A percentile compares a stretch with the other conserved stretches of the same genome.
phyloP scores from a whole-genome alignment of 2,113 vertebrate species.

The Tetraodon nigroviridis region DNA sequence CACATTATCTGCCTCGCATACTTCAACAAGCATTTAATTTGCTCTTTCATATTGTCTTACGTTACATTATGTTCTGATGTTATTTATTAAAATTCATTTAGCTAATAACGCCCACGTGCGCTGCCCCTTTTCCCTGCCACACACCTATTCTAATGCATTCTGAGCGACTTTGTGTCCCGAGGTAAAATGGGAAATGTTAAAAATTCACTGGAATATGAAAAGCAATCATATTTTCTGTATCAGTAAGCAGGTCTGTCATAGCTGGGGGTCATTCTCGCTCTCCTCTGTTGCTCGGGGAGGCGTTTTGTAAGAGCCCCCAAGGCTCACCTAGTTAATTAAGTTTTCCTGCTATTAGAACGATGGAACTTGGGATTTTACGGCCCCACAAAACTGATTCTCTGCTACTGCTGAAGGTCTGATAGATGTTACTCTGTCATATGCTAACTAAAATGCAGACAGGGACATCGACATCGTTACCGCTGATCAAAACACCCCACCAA shows the following conservation, averaged over 20 bases:
- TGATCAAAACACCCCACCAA: no score
- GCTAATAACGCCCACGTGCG: constrained; percentile 60
- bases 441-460: no score
- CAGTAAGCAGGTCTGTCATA: constrained; percentile 76
- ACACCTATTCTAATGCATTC: constrained; percentile 65
- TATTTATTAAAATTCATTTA: constrained; percentile 70
- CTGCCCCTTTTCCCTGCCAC: constrained; percentile 38
- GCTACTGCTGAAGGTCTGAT: constrained; percentile 28
- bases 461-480: no score
- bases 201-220: constrained; percentile 73
- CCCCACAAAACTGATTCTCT: constrained; percentile 45
- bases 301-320: constrained; percentile 63
- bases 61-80: constrained; percentile 62
- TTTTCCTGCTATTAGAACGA: constrained; percentile 56
- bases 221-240: constrained; percentile 81
- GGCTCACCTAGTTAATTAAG: constrained; percentile 79
- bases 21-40: constrained; percentile 67
- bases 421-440: constrained; percentile 22
- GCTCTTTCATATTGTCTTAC: constrained; percentile 53
- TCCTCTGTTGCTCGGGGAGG: constrained; percentile 71
- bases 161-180: constrained; percentile 65
- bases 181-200: constrained; percentile 69
- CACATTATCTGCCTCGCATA: constrained; percentile 62
- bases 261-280: constrained; percentile 73
- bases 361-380: constrained; percentile 58